Evolutionary conservation across 1,140 invertebrate species (phyloP).

Genomic region (Zaprionus tsacasi): DNA sequence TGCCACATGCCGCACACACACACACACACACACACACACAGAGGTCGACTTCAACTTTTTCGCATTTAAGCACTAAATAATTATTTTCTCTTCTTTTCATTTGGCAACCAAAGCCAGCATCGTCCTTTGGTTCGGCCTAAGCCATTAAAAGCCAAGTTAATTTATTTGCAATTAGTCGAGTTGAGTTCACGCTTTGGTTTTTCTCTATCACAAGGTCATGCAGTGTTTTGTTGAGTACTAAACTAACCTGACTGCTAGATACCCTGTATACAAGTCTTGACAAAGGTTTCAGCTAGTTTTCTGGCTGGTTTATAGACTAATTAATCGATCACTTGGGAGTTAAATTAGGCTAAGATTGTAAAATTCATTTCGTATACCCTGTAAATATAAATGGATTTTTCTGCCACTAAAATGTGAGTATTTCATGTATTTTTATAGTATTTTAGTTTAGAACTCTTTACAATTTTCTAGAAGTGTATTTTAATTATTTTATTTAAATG

Average conservation of each 20-base stretch:
- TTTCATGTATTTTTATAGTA: no score
- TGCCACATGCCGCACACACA: no score
- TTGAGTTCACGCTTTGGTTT: slow-evolving; percentile 27
- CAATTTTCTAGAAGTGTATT: no score
- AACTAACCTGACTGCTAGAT: background rate
- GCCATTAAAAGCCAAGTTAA: slow-evolving; percentile 66
- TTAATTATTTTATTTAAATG: no score
- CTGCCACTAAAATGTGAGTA: no score
- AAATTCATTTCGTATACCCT: no score
- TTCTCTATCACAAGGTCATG: slow-evolving; percentile 6
- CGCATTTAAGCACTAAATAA: slow-evolving; percentile 62
- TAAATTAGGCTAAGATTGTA: no score
- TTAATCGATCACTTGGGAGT: no score
- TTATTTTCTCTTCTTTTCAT: slow-evolving; percentile 67
- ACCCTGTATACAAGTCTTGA: background rate
- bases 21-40: slow-evolving; percentile 6
- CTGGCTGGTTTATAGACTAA: no score
- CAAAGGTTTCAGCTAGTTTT: no score
- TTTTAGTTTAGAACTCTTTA: no score
- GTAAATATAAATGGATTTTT: no score
- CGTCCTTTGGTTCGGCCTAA: slow-evolving; percentile 17
- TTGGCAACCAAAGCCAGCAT: background rate
- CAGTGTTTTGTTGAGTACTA: background rate
- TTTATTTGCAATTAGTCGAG: slow-evolving; percentile 79
- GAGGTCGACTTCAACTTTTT: slow-evolving; percentile 35